Evolutionary conservation across 2,888 invertebrate genomes (phyloP).

Genomic region (Chrysolina oricalcia): DNA sequence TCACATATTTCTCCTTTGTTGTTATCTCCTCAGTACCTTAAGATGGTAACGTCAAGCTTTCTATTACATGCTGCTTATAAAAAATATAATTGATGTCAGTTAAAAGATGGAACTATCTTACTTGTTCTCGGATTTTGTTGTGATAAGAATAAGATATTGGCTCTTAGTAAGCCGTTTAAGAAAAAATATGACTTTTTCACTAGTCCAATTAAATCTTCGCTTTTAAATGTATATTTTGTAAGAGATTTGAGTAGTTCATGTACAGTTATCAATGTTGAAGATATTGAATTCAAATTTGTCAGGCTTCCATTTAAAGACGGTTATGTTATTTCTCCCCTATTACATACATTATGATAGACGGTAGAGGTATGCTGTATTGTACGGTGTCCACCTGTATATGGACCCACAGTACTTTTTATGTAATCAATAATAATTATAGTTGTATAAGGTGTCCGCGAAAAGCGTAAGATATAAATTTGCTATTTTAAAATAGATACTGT

Average conservation of each 20-base stretch:
- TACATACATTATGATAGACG: constrained; percentile 25
- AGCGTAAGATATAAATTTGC: too few relatives aligned
- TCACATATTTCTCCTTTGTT: too few relatives aligned
- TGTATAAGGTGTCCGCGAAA: too few relatives aligned
- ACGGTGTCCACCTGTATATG: constrained; percentile 21
- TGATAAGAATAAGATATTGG: constrained; percentile 6
- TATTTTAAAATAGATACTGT: too few relatives aligned
- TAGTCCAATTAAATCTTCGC: constrained; percentile 13
- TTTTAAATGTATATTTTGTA: constrained; percentile 7
- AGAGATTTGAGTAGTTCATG: background rate
- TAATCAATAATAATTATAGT: too few relatives aligned
- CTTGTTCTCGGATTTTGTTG: constrained; percentile 16
- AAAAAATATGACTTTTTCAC: constrained; percentile 18
- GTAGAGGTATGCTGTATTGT: too few relatives aligned
- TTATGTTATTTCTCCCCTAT: constrained; percentile 30
- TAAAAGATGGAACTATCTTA: constrained; percentile 20
- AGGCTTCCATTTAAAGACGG: constrained; percentile 27
- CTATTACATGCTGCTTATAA: constrained; percentile 28
- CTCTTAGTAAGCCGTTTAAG: constrained; percentile 17
- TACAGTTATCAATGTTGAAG: background rate
- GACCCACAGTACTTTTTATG: background rate
- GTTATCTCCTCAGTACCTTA: constrained; percentile 22
- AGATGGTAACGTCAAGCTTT: constrained; percentile 10
- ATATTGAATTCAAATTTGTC: constrained; percentile 25
- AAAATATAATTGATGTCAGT: constrained; percentile 27